These are phyloP conservation scores for Pangasius djambal DNA, from an alignment of 2,797 vertebrate genomes.

Conservation along the genomic window DNA sequence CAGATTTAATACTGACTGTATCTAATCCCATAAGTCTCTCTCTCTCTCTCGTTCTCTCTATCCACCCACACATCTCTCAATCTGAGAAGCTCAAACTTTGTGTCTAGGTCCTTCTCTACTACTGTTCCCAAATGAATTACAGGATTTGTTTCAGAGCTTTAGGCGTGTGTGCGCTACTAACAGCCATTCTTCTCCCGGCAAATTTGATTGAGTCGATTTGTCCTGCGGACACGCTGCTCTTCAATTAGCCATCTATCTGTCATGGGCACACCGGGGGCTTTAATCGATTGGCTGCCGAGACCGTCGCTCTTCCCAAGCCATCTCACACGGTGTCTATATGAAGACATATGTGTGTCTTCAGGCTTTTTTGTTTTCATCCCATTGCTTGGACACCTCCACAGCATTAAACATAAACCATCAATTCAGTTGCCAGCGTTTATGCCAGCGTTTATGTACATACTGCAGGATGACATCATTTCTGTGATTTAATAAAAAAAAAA, in stretches of 20 bases:
- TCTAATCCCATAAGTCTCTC: slow-evolving; percentile 50
- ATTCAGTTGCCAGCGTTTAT: slow-evolving; percentile 22
- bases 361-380: slow-evolving; percentile 52
- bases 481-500: slow-evolving; percentile 36
- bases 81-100: slow-evolving; percentile 24
- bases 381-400: slow-evolving; percentile 60
- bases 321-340: not conserved
- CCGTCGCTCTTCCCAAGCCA: slow-evolving; percentile 67
- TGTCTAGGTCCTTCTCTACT: slow-evolving; percentile 16
- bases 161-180: slow-evolving; percentile 30
- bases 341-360: not conserved
- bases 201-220: slow-evolving; percentile 77
- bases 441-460: slow-evolving; percentile 35
- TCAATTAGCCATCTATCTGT: slow-evolving; percentile 76
- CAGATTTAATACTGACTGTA: slow-evolving; percentile 63
- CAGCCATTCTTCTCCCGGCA: slow-evolving; percentile 66
- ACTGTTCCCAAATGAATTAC: slow-evolving; percentile 53
- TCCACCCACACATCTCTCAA: slow-evolving; percentile 4
- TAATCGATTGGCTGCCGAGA: slow-evolving; percentile 74
- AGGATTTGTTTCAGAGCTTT: slow-evolving; percentile 60
- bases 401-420: not conserved
- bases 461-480: slow-evolving; percentile 56
- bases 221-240: slow-evolving; percentile 74
- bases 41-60: slow-evolving; percentile 54
- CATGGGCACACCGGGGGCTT: slow-evolving; percentile 53